phyloP scores from a whole-genome alignment of 2,888 invertebrate genomes.

The Volucella inanis region DNA sequence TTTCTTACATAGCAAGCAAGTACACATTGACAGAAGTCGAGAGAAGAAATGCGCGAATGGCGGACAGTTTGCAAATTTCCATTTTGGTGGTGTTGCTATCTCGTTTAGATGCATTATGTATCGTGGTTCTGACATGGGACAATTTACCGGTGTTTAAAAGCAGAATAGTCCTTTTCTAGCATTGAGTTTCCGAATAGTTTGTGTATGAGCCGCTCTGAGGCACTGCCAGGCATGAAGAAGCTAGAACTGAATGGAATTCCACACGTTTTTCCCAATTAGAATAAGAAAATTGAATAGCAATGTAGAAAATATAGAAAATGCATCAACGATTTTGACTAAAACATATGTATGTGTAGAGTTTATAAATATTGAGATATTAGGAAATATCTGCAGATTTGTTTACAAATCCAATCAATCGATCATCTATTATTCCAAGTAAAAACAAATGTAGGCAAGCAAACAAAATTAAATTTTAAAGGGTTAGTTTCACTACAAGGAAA shows the following conservation, averaged over 20 bases:
- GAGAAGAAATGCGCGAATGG: slow-evolving; percentile 69
- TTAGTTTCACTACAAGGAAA: too few species aligned
- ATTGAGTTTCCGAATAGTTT: background rate
- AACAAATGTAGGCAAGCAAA: too few species aligned
- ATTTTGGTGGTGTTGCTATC: slow-evolving; percentile 20
- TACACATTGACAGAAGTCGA: slow-evolving; percentile 55
- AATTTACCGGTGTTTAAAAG: slow-evolving; percentile 38
- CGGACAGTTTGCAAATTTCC: slow-evolving; percentile 62
- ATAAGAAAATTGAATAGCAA: background rate
- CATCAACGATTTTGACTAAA: too few species aligned
- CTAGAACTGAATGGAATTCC: background rate
- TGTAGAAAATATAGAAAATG: background rate
- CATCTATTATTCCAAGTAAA: too few species aligned
- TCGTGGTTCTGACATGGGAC: background rate
- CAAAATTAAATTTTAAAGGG: too few species aligned
- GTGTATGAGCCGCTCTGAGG: background rate
- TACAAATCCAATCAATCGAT: too few species aligned
- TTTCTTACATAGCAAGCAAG: slow-evolving; percentile 29
- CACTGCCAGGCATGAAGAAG: background rate
- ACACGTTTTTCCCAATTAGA: too few species aligned
- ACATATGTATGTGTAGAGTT: too few species aligned
- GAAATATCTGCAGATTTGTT: too few species aligned
- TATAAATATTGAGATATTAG: too few species aligned
- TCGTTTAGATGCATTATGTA: slow-evolving; percentile 30
- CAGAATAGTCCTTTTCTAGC: slow-evolving; percentile 10